Conservation (phyloP, 2,113 vertebrate genomes). For the Labeo rohita region DNA sequence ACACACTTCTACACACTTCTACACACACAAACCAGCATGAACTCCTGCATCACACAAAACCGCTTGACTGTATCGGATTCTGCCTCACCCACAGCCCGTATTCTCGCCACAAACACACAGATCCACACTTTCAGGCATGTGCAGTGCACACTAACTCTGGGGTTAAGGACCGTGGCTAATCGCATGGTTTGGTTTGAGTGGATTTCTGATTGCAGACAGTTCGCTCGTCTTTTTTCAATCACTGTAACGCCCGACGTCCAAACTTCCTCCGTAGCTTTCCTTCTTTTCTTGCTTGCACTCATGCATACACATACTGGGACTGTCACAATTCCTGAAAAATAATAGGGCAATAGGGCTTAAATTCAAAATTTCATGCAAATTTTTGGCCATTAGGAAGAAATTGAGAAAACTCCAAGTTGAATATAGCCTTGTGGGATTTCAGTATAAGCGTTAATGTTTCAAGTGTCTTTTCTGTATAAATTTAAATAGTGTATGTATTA, state of each 20-base stretch:
- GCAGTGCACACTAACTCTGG: slow-evolving; percentile 58
- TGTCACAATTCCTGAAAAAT: not conserved
- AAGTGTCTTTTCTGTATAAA: not conserved
- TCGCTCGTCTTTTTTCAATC: slow-evolving; percentile 51
- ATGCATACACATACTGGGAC: slow-evolving; percentile 17
- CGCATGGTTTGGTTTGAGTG: slow-evolving; percentile 69
- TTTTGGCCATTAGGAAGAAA: not conserved
- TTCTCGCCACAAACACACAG: slow-evolving; percentile 37
- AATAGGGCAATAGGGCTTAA: not conserved
- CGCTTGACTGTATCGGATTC: slow-evolving; percentile 56
- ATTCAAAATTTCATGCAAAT: not conserved
- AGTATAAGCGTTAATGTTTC: not conserved
- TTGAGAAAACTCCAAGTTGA: not conserved
- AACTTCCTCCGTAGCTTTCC: slow-evolving; percentile 20
- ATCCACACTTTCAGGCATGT: slow-evolving; percentile 65
- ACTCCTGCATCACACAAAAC: slow-evolving; percentile 33
- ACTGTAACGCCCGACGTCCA: slow-evolving; percentile 39
- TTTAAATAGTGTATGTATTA: too few species aligned
- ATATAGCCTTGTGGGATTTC: not conserved
- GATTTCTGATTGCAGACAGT: slow-evolving; percentile 57
- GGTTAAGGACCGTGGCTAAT: slow-evolving; percentile 62
- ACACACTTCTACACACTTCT: not conserved
- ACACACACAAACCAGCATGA: slow-evolving; percentile 23
- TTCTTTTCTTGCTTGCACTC: slow-evolving; percentile 52
- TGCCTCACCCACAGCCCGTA: slow-evolving; percentile 58